A percentile compares a stretch with the other conserved stretches of the same genome.
Conservation (phyloP, 2,113 vertebrate genomes). For the Bagarius yarrelli region DNA sequence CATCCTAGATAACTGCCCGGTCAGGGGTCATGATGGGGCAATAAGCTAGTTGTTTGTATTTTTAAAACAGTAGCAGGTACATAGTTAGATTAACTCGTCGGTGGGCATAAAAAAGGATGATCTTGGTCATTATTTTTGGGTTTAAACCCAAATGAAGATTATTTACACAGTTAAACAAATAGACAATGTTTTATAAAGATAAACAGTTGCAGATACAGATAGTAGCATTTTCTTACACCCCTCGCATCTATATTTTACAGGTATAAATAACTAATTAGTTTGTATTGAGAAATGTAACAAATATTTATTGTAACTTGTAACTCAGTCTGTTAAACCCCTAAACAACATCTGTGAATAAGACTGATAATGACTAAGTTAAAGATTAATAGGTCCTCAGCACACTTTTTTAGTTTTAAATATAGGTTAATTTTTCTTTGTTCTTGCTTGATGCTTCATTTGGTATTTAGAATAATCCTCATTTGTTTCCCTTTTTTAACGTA, state of each 20-base stretch:
- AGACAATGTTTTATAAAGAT: not conserved
- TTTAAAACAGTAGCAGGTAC: not conserved
- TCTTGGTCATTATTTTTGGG: not conserved
- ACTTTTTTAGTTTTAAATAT: not conserved
- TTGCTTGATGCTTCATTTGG: not conserved
- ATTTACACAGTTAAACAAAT: too few species aligned
- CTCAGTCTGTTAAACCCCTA: not conserved
- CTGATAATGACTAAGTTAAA: not conserved
- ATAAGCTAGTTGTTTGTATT: not conserved
- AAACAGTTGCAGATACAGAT: not conserved
- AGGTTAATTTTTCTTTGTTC: not conserved
- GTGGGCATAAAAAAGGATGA: not conserved
- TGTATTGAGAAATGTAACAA: too few species aligned
- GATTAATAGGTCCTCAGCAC: not conserved
- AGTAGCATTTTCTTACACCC: not conserved
- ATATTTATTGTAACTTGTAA: too few species aligned
- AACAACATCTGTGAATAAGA: not conserved
- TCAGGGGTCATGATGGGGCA: not conserved
- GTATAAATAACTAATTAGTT: too few species aligned
- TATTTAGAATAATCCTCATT: not conserved
- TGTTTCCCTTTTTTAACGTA: not conserved
- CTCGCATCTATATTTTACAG: not conserved
- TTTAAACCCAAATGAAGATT: not conserved
- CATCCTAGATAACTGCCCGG: not conserved
- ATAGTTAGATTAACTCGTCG: not conserved